These are phyloP conservation scores for Osedax frankpressi DNA, from an alignment of 2,888 invertebrate species.

Conservation along the genomic window DNA sequence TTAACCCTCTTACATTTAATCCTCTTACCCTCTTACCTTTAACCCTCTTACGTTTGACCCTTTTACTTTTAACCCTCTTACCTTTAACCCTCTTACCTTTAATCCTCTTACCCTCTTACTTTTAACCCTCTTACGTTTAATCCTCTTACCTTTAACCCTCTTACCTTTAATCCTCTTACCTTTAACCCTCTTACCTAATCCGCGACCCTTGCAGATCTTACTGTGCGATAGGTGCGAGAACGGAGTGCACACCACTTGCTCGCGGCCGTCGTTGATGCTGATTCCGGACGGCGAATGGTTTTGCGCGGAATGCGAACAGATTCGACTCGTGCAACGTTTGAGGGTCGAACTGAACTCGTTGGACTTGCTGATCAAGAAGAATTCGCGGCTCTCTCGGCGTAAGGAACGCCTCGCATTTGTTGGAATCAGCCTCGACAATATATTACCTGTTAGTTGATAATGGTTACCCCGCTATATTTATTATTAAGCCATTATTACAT, in stretches of 20 bases:
- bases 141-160: no score
- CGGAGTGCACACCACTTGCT: constrained; percentile 93
- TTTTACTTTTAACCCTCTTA: no score
- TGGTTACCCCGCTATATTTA: no score
- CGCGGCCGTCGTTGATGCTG: constrained; percentile 76
- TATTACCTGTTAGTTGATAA: constrained; percentile 48
- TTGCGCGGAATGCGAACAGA: constrained; percentile 92
- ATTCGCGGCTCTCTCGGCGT: constrained; percentile 56
- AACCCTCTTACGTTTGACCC: no score
- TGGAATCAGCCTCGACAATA: constrained; percentile 62
- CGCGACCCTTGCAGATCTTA: constrained; percentile 56
- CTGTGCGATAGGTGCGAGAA: constrained; percentile 84
- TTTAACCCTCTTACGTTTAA: no score
- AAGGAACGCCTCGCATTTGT: constrained; percentile 60
- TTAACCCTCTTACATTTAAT: no score
- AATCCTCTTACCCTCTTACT: no score
- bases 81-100: no score
- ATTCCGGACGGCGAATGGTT: constrained; percentile 96
- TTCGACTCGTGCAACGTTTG: constrained; percentile 62
- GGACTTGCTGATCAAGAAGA: constrained; percentile 43
- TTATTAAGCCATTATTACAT: no score
- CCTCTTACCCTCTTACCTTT: no score
- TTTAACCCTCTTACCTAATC: no score
- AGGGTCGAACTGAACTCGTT: constrained; percentile 57
- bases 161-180: no score